Evolutionary conservation across 2,797 vertebrate genomes (phyloP), one percentile per base, ranked within the genome.

Genomic region (Onychomys torridus): DNA sequence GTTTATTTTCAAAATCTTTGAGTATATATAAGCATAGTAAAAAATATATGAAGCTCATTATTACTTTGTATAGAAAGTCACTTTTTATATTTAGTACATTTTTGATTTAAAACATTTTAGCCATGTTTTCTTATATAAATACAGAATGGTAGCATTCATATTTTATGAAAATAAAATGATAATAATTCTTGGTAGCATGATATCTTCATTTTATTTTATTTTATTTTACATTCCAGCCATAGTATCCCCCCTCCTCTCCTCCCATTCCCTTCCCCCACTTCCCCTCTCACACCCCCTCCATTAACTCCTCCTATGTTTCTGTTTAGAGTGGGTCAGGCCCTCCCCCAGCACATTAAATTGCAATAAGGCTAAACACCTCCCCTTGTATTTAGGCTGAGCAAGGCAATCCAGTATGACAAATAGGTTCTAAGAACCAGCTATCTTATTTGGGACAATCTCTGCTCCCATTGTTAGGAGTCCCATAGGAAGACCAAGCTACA

Each of bases 81-180:
- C 37, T 90, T 96, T 76, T 88, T 89, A 86, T 1, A 52, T 75
- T 82, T 93, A 90, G 29, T 91, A 89, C 1, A 55, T 59, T 59
- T 59, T 59, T 2, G 1, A 59, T 59, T 59, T 59, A 59, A 59
- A 59, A 59, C 7, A 59, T 59, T 21, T 23, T 23, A 59, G 37
- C 75, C 9, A 83, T 93, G 93, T 65, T 71, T 86, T 14, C 82
- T 55, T 82, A 49, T 61, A 71, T 40, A 55, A 29, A 76, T 49
- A 57, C 61, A 23, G n/a, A 88, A 73, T 81, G 46, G 59, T 87
- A 90, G 43, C 25, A 75, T 93, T 90, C 34, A 27, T 71, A 43
- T 63, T 93, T 94, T 84, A 65, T 84, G 59, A 93, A 90, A 95
- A 77, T 88, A 46, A 2, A 46, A 81, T 82, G 29, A 81, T 86